Percentiles rank a stretch among this genome's conserved stretches.
phyloP scores from a whole-genome alignment of 2,888 invertebrate genomes.

The Eudasyphora cyanicolor region DNA sequence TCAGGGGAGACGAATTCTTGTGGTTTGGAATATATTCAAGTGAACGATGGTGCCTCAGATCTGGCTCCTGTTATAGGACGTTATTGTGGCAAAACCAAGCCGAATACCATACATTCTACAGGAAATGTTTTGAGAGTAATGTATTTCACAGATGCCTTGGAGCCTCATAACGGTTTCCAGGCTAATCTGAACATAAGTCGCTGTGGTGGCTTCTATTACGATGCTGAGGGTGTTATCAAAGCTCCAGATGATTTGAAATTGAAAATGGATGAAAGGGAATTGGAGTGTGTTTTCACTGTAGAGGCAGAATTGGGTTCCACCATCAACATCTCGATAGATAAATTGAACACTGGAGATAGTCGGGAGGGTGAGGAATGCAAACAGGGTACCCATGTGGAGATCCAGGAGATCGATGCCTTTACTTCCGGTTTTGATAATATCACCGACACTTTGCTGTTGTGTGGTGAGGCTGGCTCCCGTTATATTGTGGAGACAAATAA shows the following conservation, averaged over 20 bases:
- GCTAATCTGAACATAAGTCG: conserved; percentile 77
- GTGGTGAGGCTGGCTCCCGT: conserved; percentile 59
- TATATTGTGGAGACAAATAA: conserved; percentile 81
- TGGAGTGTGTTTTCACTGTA: conserved; percentile 88
- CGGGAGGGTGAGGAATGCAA: conserved; percentile 79
- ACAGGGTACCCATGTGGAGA: conserved; percentile 75
- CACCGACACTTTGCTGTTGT: conserved; percentile 69
- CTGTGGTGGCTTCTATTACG: conserved; percentile 88
- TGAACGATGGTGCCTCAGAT: conserved; percentile 90
- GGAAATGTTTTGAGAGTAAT: conserved; percentile 86
- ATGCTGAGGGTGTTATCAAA: conserved; percentile 82
- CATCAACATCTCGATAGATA: conserved; percentile 79
- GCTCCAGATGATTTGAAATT: conserved; percentile 84
- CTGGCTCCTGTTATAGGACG: conserved; percentile 85
- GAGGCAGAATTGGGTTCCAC: conserved; percentile 81
- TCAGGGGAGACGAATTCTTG: conserved; percentile 72
- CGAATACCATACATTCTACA: conserved; percentile 83
- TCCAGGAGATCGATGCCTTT: conserved; percentile 74
- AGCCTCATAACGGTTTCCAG: conserved; percentile 89
- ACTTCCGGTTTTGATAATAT: conserved; percentile 63
- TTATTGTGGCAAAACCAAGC: conserved; percentile 84
- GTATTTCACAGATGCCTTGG: conserved; percentile 86
- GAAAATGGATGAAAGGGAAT: conserved; percentile 81
- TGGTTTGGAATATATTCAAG: conserved; percentile 84
- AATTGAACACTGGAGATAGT: conserved; percentile 45